These are phyloP conservation scores for Anastrepha ludens DNA, from an alignment of 1,140 invertebrate species.

Conservation along the genomic window DNA sequence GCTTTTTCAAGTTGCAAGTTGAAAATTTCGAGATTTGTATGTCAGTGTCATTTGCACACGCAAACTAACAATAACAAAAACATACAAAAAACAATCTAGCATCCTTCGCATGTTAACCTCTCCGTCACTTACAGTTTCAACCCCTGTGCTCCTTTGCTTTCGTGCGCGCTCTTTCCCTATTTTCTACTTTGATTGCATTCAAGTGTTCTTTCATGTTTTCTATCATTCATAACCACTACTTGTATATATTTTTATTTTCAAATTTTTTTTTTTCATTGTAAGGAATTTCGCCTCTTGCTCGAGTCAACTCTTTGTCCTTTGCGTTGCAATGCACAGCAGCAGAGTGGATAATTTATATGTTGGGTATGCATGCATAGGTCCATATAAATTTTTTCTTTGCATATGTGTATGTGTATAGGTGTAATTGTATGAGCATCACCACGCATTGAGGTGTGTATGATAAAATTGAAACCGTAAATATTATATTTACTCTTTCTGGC, in stretches of 20 bases:
- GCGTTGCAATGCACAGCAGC: background rate
- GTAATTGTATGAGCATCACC: background rate
- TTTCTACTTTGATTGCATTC: slow-evolving; percentile 27
- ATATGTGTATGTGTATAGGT: background rate
- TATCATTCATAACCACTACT: slow-evolving; percentile 5
- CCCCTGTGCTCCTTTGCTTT: background rate
- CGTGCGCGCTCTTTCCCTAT: no score
- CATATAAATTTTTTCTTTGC: background rate
- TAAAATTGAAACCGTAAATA: no score
- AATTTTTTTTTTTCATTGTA: slow-evolving; percentile 12
- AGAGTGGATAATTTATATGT: background rate
- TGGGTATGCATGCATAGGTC: background rate
- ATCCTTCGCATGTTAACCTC: no score
- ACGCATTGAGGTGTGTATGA: background rate
- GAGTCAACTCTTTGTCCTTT: slow-evolving; percentile 26
- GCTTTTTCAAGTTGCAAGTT: slow-evolving; percentile 25
- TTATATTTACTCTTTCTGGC: no score
- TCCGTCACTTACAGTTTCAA: background rate
- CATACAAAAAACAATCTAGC: background rate
- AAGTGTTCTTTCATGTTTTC: slow-evolving; percentile 19
- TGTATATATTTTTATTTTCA: background rate
- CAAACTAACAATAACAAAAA: slow-evolving; percentile 8
- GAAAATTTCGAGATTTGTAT: slow-evolving; percentile 44
- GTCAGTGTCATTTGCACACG: slow-evolving; percentile 44
- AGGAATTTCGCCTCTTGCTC: background rate